phyloP scores from a whole-genome alignment of 2,113 vertebrate species.

The Pelmatolapia mariae region DNA sequence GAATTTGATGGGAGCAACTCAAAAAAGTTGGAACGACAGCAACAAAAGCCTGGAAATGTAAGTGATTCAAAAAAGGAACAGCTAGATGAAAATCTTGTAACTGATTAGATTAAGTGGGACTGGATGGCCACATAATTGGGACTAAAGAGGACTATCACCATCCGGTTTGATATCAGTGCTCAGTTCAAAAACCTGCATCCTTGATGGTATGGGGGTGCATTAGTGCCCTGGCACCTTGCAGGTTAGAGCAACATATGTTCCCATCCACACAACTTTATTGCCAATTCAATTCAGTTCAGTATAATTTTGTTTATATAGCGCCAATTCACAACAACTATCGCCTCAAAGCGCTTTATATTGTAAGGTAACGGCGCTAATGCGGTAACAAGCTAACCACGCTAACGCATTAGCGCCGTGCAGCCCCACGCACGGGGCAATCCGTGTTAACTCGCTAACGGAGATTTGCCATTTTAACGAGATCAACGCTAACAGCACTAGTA shows the following conservation, averaged over 20 bases:
- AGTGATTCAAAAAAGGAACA: not conserved
- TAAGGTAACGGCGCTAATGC: too few species aligned
- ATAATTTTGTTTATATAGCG: not conserved
- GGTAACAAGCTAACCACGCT: too few species aligned
- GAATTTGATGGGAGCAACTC: not conserved
- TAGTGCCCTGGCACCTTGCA: not conserved
- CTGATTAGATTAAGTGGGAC: not conserved
- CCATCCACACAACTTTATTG: not conserved
- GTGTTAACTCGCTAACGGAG: not conserved
- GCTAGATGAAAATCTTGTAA: not conserved
- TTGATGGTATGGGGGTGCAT: not conserved
- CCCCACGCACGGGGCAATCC: not conserved
- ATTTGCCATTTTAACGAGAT: not conserved
- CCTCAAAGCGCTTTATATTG: not conserved
- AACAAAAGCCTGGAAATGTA: not conserved
- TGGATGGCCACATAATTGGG: too few species aligned
- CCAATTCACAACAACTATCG: not conserved
- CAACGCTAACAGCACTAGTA: not conserved
- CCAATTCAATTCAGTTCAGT: not conserved
- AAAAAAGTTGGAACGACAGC: not conserved
- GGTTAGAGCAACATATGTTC: not conserved
- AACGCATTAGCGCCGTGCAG: not conserved
- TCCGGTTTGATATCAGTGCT: not conserved
- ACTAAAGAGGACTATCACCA: not conserved
- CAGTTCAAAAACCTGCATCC: not conserved